Evolutionary conservation across 2,113 vertebrate species (phyloP), one percentile per base, ranked within the genome.

Genomic region (Patagioenas fasciata): DNA sequence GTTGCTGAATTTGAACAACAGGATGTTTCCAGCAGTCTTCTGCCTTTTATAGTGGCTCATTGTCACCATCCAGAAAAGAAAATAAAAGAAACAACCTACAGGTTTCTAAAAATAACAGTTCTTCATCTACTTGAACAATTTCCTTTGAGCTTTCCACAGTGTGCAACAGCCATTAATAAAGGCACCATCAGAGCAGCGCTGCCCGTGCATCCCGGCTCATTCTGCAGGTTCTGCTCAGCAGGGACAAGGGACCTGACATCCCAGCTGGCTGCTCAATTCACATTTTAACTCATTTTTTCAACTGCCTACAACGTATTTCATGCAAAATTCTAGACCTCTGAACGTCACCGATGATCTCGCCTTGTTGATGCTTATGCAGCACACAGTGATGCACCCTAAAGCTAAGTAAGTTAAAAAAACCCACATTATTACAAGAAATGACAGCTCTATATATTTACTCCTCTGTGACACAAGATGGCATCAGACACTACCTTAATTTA

Each of bases 381-480:
- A 17, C 12, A 42, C 38, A 61, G 17, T 16, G 44, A 57, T 3
- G 7, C 11, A 10, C 20, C 34, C 9, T 9, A 16, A 58, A 87
- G 8, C 6, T 5, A 5, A 65, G 28, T 4, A 19, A 21, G 25
- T 25, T 11, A 3, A 86, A 69, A 44, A 12, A 47, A 18, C 6
- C 11, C 11, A 6, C 29, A 4, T 19, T 16, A 12, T 18, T n/a
- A 10, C 47, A 13, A 65, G 26, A 72, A 17, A 42, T 10, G 38
- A 47, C 56, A 66, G 28, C 51, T 32, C 47, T 70, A 13, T 31
- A 17, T 60, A 61, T 0, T 64, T 91, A 66, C 82, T 44, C 6
- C 38, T 66, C 54, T 56, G 40, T 11, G 69, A 64, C 96, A 89
- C 85, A 60, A 96, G 97, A 47, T 90, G 95, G 97, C 93, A 80